Evolutionary conservation across 2,888 invertebrate genomes (phyloP).

Genomic region (Epirrita christyi): DNA sequence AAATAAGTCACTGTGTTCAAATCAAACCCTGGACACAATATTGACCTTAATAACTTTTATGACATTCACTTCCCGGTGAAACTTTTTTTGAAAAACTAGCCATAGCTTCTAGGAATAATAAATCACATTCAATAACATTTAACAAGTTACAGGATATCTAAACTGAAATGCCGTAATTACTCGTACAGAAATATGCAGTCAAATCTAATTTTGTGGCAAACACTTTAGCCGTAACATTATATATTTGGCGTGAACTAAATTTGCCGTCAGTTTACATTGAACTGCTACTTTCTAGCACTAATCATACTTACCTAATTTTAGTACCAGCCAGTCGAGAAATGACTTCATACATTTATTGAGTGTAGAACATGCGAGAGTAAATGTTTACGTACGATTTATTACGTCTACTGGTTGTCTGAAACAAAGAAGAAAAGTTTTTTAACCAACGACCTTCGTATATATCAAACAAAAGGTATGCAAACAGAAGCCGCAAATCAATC

Average conservation of each 20-base stretch:
- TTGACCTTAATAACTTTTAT: too few relatives aligned
- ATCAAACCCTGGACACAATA: too few relatives aligned
- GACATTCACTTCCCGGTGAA: too few relatives aligned
- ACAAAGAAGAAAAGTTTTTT: neutral
- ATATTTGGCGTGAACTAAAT: constrained; percentile 46
- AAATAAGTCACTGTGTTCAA: too few relatives aligned
- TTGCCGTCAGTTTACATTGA: constrained; percentile 35
- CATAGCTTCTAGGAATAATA: neutral
- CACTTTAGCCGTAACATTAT: constrained; percentile 34
- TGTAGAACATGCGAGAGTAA: constrained; percentile 1
- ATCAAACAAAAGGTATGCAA: too few relatives aligned
- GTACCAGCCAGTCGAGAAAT: constrained; percentile 9
- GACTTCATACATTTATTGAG: constrained; percentile 19
- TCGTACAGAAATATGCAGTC: constrained; percentile 25
- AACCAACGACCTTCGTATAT: neutral
- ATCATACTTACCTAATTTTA: constrained; percentile 25
- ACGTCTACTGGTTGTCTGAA: constrained; percentile 1
- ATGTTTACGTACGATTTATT: constrained; percentile 9
- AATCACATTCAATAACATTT: constrained; percentile 6
- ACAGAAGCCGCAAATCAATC: too few relatives aligned
- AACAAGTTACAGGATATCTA: constrained; percentile 25
- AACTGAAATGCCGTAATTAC: constrained; percentile 25
- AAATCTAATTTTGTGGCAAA: constrained; percentile 26
- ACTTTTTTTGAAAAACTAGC: too few relatives aligned
- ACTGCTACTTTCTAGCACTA: constrained; percentile 28